phyloP scores from a whole-genome alignment of 1,140 invertebrate genomes.

The Propsilocerus akamusi region DNA sequence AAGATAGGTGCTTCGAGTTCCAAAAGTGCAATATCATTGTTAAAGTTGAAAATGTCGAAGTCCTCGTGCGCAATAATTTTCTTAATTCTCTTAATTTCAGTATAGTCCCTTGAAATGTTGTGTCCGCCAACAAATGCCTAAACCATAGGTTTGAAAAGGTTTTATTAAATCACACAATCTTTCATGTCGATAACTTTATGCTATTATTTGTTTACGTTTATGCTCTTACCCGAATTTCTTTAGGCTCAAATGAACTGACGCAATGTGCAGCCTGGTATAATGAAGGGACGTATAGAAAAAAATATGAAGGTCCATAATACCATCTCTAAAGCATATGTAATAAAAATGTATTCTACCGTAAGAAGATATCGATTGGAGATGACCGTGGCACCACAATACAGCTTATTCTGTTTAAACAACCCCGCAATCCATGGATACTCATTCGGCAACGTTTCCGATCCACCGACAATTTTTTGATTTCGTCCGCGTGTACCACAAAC shows the following conservation, averaged over 20 bases:
- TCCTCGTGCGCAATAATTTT: conserved; percentile 36
- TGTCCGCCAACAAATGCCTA: conserved; percentile 7
- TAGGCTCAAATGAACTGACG: conserved; percentile 27
- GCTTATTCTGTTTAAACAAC: conserved; percentile 40
- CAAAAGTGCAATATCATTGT: conserved; percentile 67
- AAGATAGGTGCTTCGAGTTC: conserved; percentile 42
- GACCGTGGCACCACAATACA: conserved; percentile 54
- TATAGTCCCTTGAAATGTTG: conserved; percentile 7
- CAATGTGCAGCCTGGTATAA: conserved; percentile 39
- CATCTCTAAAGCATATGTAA: no score
- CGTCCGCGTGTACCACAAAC: conserved; percentile 47
- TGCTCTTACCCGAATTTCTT: conserved; percentile 6
- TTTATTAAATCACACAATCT: conserved; percentile 6
- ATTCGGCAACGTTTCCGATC: conserved; percentile 38
- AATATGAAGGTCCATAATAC: no score
- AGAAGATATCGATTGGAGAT: conserved; percentile 37
- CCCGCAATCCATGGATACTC: conserved; percentile 62
- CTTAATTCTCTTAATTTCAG: conserved; percentile 19
- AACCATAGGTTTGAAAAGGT: conserved; percentile 10
- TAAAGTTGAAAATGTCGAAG: conserved; percentile 46
- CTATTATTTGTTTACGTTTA: background rate
- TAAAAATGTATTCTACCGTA: conserved; percentile 15
- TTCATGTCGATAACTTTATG: background rate
- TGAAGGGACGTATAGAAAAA: no score
- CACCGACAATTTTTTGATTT: conserved; percentile 50